Evolutionary conservation across 2,797 vertebrate genomes (phyloP), one percentile per base, ranked within the genome.

Genomic region (Coendou prehensilis): DNA sequence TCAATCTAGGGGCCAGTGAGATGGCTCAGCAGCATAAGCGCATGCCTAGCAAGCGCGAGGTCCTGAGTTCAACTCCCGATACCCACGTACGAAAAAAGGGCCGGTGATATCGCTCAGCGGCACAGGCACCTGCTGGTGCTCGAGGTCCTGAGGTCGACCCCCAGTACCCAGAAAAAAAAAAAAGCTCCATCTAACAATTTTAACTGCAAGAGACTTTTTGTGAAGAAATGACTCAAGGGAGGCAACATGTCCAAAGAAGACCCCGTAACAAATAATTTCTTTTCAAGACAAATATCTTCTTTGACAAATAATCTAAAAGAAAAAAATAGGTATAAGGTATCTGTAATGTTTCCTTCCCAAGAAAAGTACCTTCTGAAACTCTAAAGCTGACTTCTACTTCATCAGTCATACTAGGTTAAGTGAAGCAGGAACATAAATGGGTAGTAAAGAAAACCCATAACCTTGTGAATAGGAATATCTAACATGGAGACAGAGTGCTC

Each of bases 291-390:
- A 91, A 69, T 64, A 26, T 87, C n/a, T 41, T 82, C 81, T 92
- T 69, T 82, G 59, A 92, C 80, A 94, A 95, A 89, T 79, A 95
- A 59, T 26, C 52, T 54, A 81, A 96, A 79, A 41, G 63, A 93
- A 37, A 23, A 84, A 69, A 37, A 3, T 64, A 91, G 52, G 22
- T 93, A 59, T 82, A 64, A 95, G 18, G 7, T 76, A 50, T 59
- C 41, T 15, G 1, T 50, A 73, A 78, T 61, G 41, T 73, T 81
- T 88, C 28, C 18, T 59, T 90, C 4, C 45, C 5, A 93, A n/a
- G 30, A 50, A 83, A 63, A 94, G 54, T 22, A 87, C 2, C 54
- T 91, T 64, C 67, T 80, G 26, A 71, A 93, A 54, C 61, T 67
- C 83, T 63, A 50, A 56, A 75, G 81, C 9, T 59, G 28, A 93